phyloP scores from a whole-genome alignment of 2,113 vertebrate genomes.

The Corythoichthys intestinalis region DNA sequence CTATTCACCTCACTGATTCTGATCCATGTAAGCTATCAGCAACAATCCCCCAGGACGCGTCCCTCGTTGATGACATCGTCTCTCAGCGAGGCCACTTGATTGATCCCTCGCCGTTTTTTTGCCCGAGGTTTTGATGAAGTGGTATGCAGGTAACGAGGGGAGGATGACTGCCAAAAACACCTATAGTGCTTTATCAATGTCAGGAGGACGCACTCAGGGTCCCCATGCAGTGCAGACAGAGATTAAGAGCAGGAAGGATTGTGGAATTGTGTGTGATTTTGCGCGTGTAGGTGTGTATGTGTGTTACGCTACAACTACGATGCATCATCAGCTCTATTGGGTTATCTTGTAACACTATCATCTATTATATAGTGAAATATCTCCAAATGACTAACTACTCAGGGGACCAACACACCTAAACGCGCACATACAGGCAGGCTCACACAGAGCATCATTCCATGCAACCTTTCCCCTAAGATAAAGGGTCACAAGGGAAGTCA shows the following conservation, averaged over 20 bases:
- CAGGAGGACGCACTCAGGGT: slow-evolving; percentile 53
- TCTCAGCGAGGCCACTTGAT: slow-evolving; percentile 63
- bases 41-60: slow-evolving; percentile 41
- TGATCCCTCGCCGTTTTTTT: slow-evolving; percentile 59
- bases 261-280: slow-evolving; percentile 21
- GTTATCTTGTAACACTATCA: slow-evolving; percentile 52
- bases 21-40: slow-evolving; percentile 55
- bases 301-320: slow-evolving; percentile 2
- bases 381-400: slow-evolving; percentile 41
- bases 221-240: slow-evolving; percentile 55
- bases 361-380: slow-evolving; percentile 51
- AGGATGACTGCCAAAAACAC: slow-evolving; percentile 59
- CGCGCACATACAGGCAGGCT: neutral
- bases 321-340: slow-evolving; percentile 52
- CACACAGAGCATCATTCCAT: slow-evolving; percentile 9
- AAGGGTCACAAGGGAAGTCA: slow-evolving; percentile 40
- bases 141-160: slow-evolving; percentile 53
- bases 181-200: slow-evolving; percentile 65
- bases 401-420: slow-evolving; percentile 4
- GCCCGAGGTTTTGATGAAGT: slow-evolving; percentile 66
- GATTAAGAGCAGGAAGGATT: slow-evolving; percentile 52
- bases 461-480: slow-evolving; percentile 29
- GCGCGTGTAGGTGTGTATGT: slow-evolving; percentile 16
- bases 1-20: slow-evolving; percentile 21
- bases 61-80: slow-evolving; percentile 67